Evolutionary conservation across 2,888 invertebrate genomes (phyloP), one percentile per base, ranked within the genome.

Genomic region (Meiosimyza platycephala): DNA sequence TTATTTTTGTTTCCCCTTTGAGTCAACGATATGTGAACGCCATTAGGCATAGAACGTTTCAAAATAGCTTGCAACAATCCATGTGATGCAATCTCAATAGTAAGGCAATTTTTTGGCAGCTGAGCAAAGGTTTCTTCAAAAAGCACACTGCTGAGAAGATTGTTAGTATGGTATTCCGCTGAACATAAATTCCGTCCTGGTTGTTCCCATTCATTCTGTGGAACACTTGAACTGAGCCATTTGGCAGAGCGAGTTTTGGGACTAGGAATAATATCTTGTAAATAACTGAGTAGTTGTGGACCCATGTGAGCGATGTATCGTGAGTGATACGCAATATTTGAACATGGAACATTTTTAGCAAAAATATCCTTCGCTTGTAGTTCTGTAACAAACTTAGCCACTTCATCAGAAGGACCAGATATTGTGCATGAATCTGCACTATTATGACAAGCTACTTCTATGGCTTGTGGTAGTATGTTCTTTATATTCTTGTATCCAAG

Each of bases 281-380:
- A 81, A 78, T 92, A 91, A 70, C 90, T 89, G 2, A 91, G 84
- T 51, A 95, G 89, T 60, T 88, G 90, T 0, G 92, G 92, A 40
- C 93, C 93, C 78, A 85, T 79, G 67, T 91, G 89, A 11, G 91
- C 88, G 80, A 97, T 94, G 80, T 94, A 94, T 71, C 91, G 90
- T 73, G 95, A 95, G 84, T 97, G 96, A 82, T 95, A 97, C 0
- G 96, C 94, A 78, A 95, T 94, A 80, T 95, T 94, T 63, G 94
- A 91, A 80, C 94, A 94, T 54, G 93, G 92, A 0, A 97, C 95
- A 80, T 94, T 92, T 76, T 92, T 91, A 0, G 94, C 95, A 82
- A 95, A 95, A 62, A 94, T 89, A 2, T 92, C 93, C 78, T 94
- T 90, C 0, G 89, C 89, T 72, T 91, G 89, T 54, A 94, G 86